Conservation (phyloP, 2,888 invertebrate genomes). For the Aphodius granarius region DNA sequence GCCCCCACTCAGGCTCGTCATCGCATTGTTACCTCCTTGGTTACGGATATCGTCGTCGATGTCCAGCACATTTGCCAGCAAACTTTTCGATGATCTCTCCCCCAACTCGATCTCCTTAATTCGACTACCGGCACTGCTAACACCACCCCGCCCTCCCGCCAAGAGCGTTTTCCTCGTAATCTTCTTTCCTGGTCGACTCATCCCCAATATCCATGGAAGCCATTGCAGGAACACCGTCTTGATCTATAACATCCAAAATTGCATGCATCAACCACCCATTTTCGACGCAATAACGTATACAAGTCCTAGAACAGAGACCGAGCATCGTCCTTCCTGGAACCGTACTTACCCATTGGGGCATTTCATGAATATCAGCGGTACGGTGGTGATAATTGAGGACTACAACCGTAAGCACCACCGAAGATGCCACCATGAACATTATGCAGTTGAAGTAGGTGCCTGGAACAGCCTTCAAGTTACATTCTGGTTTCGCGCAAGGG, state of each 20-base stretch:
- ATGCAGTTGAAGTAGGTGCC: conserved; percentile 99
- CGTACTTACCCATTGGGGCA: conserved; percentile 91
- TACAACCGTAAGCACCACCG: conserved; percentile 94
- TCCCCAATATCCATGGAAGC: conserved; percentile 95
- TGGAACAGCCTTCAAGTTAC: conserved; percentile 42
- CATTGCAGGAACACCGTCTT: conserved; percentile 95
- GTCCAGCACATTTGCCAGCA: conserved; percentile 93
- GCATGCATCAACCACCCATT: neutral
- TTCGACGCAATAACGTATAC: too few species aligned
- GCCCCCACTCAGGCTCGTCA: conserved; percentile 48
- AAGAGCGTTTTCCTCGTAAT: conserved; percentile 88
- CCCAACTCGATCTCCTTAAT: conserved; percentile 93
- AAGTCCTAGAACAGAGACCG: too few species aligned
- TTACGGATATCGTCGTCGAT: conserved; percentile 94
- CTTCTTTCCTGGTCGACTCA: conserved; percentile 95
- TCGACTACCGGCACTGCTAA: conserved; percentile 63
- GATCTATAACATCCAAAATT: conserved; percentile 63
- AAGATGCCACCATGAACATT: conserved; percentile 99
- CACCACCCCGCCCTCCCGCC: conserved; percentile 54
- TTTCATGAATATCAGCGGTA: conserved; percentile 94
- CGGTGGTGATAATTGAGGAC: conserved; percentile 97
- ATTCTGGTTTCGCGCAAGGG: neutral
- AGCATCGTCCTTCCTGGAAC: neutral
- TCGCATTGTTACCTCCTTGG: conserved; percentile 58
- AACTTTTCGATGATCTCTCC: conserved; percentile 90